These are phyloP conservation scores for Sparidentex hasta DNA, from an alignment of 2,797 vertebrate species.

Conservation along the genomic window DNA sequence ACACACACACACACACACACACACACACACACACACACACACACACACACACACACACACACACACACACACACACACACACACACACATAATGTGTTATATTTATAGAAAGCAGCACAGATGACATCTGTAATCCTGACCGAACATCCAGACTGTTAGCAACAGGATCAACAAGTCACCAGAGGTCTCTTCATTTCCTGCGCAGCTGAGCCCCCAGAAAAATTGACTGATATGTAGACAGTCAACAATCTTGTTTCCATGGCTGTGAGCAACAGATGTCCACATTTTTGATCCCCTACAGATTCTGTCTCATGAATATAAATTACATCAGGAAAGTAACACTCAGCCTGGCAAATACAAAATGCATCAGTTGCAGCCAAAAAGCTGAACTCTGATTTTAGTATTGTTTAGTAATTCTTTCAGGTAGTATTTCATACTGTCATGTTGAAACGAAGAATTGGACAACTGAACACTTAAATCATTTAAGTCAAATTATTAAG, in stretches of 20 bases:
- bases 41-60: conserved; percentile 31
- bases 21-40: no score
- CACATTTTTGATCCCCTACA: conserved; percentile 14
- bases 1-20: no score
- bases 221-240: conserved; percentile 1
- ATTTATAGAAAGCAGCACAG: conserved; percentile 21
- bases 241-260: conserved; percentile 32
- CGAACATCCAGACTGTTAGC: conserved; percentile 11
- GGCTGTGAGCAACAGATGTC: conserved; percentile 9
- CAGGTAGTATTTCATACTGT: not conserved
- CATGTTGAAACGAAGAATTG: no score
- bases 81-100: not conserved
- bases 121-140: conserved; percentile 36
- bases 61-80: conserved; percentile 31
- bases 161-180: conserved; percentile 23
- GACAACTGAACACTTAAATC: no score
- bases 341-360: not conserved
- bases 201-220: conserved; percentile 12
- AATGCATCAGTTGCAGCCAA: not conserved
- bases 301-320: conserved; percentile 13
- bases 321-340: conserved; percentile 19
- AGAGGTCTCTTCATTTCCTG: conserved; percentile 55
- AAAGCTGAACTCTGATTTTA: not conserved
- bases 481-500: no score
- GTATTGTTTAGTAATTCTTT: not conserved